These are phyloP conservation scores for Amphipoea oculea DNA, from an alignment of 2,888 invertebrate species.

Conservation along the genomic window DNA sequence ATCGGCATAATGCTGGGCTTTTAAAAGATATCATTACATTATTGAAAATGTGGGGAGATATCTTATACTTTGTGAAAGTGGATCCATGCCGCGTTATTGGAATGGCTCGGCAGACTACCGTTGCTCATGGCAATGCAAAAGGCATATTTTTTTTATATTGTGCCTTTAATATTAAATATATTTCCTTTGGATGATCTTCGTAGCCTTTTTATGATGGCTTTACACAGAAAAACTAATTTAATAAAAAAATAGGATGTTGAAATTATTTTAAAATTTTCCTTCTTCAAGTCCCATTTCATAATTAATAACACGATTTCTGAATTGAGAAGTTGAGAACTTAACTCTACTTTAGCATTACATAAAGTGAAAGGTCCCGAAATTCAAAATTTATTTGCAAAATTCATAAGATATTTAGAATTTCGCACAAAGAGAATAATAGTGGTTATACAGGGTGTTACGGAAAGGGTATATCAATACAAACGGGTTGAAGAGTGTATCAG, in stretches of 20 bases:
- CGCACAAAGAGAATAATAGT: too few relatives aligned
- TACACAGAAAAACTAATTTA: accelerated
- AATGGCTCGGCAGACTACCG: not conserved
- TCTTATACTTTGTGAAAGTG: slow-evolving; percentile 26
- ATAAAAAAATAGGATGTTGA: not conserved
- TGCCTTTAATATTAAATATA: not conserved
- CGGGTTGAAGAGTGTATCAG: too few relatives aligned
- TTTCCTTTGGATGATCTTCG: not conserved
- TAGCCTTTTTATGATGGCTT: too few relatives aligned
- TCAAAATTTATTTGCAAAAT: not conserved
- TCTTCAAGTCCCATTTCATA: not conserved
- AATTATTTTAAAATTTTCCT: not conserved
- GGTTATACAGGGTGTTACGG: too few relatives aligned
- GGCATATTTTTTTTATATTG: not conserved
- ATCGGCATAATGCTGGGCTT: slow-evolving; percentile 4
- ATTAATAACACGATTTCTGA: not conserved
- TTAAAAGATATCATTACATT: slow-evolving; percentile 29
- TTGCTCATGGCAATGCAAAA: not conserved
- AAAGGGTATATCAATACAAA: too few relatives aligned
- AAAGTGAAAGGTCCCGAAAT: not conserved
- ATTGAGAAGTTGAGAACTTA: not conserved
- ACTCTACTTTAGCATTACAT: not conserved
- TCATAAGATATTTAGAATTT: not conserved
- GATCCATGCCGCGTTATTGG: slow-evolving; percentile 12
- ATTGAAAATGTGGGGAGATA: slow-evolving; percentile 31